A percentile compares a stretch with the other conserved stretches of the same genome.
Evolutionary conservation across 2,797 vertebrate genomes (phyloP).

Genomic region (Urophycis tenuis): DNA sequence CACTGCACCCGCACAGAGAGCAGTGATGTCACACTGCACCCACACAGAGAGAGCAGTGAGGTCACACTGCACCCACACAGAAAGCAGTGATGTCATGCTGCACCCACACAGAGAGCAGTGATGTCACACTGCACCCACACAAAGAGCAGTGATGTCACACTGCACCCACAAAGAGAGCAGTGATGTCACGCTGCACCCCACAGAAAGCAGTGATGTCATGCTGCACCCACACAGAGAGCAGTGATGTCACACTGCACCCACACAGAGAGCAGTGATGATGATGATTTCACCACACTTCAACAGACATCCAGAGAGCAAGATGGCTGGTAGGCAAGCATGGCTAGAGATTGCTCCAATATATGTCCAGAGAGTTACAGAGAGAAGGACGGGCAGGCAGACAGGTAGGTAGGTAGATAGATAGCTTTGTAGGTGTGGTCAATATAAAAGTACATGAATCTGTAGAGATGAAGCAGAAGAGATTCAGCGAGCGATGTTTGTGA

Average conservation of each 20-base stretch:
- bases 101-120: slow-evolving; percentile 53
- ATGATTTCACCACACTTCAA: neutral
- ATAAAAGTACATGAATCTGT: neutral
- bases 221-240: slow-evolving; percentile 57
- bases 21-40: neutral
- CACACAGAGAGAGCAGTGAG: neutral
- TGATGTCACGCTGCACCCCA: too few relatives aligned
- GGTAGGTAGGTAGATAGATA: neutral
- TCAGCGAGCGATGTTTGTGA: too few relatives aligned
- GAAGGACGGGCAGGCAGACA: neutral
- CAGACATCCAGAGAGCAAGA: neutral
- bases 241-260: neutral
- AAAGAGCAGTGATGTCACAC: neutral
- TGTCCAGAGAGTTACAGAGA: too few relatives aligned
- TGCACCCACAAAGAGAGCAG: too few relatives aligned
- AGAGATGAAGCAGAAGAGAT: neutral
- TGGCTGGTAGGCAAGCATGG: neutral
- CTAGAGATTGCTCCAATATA: neutral
- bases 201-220: slow-evolving; percentile 58
- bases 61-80: neutral
- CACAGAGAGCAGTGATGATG: neutral
- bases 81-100: slow-evolving; percentile 62
- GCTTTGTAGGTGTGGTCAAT: neutral
- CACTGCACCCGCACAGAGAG: neutral
- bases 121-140: neutral